A percentile compares a stretch with the other conserved stretches of the same genome.
Evolutionary conservation across 2,113 vertebrate species (phyloP).

Genomic region (Planiliza haematocheilus): DNA sequence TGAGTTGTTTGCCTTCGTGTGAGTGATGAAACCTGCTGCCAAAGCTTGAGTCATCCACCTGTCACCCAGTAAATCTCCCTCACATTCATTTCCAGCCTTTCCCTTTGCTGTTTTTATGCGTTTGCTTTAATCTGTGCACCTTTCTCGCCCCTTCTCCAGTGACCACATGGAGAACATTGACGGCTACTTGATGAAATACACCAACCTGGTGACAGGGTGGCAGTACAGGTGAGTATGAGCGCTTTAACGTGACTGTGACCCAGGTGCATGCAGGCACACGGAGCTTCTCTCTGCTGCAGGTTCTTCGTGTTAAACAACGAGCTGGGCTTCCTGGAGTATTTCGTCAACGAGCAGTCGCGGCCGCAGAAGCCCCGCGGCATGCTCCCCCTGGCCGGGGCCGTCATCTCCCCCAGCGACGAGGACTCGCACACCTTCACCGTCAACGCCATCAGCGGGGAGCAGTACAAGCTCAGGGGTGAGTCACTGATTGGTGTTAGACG

Average conservation of each 20-base stretch:
- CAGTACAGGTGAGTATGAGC: constrained; percentile 90
- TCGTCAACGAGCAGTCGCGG: constrained; percentile 95
- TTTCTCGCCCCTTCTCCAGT: constrained; percentile 70
- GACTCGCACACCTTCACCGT: constrained; percentile 98
- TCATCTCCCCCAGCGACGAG: constrained; percentile 98
- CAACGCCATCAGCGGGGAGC: constrained; percentile 97
- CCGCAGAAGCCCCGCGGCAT: constrained; percentile 95
- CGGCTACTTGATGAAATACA: constrained; percentile 98
- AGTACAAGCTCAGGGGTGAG: constrained; percentile 97
- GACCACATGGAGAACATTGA: constrained; percentile 98
- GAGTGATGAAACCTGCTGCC: no score
- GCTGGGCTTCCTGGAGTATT: constrained; percentile 95
- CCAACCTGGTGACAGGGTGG: constrained; percentile 98
- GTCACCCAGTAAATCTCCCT: neutral
- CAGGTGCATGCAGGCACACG: no score
- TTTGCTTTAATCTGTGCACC: constrained; percentile 13
- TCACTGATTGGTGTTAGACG: neutral
- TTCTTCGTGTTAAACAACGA: constrained; percentile 98
- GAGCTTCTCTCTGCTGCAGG: constrained; percentile 83
- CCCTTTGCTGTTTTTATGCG: constrained; percentile 4
- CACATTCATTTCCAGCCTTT: neutral
- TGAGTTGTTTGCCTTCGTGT: neutral
- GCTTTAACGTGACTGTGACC: neutral
- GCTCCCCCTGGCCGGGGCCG: constrained; percentile 93
- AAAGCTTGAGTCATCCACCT: neutral